Percentiles rank a stretch among this genome's conserved stretches.
Conservation (phyloP, 2,113 vertebrate species). For the Ptilonorhynchus violaceus region DNA sequence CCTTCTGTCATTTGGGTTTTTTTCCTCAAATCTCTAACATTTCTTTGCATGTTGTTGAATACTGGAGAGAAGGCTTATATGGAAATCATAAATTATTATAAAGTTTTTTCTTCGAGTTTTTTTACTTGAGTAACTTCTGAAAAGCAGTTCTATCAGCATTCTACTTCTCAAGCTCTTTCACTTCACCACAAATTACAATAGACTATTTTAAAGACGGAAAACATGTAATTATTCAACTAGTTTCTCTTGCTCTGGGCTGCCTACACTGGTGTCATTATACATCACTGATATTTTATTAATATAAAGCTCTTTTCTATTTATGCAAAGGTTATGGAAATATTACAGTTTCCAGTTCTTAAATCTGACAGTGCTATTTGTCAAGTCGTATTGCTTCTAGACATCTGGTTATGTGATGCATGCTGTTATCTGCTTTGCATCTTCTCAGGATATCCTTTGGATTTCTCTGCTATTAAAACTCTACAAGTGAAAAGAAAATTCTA, state of each 20-base stretch:
- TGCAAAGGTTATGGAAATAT: background rate
- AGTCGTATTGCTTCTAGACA: background rate
- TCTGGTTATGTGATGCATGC: background rate
- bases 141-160: background rate
- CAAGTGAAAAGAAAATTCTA: background rate
- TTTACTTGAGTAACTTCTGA: background rate
- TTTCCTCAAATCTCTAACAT: background rate
- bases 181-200: background rate
- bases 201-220: background rate
- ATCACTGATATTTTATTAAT: background rate
- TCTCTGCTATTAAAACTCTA: background rate
- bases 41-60: background rate
- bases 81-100: background rate
- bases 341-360: background rate
- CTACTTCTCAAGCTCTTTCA: background rate
- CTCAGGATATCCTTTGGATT: background rate
- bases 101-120: background rate
- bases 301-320: background rate
- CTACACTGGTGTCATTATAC: background rate
- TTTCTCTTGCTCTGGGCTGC: background rate
- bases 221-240: background rate
- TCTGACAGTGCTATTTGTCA: background rate
- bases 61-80: background rate
- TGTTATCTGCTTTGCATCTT: background rate
- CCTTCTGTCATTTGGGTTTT: rapidly evolving